Conservation (phyloP, 2,888 invertebrate genomes). For the Dione vanillae region DNA sequence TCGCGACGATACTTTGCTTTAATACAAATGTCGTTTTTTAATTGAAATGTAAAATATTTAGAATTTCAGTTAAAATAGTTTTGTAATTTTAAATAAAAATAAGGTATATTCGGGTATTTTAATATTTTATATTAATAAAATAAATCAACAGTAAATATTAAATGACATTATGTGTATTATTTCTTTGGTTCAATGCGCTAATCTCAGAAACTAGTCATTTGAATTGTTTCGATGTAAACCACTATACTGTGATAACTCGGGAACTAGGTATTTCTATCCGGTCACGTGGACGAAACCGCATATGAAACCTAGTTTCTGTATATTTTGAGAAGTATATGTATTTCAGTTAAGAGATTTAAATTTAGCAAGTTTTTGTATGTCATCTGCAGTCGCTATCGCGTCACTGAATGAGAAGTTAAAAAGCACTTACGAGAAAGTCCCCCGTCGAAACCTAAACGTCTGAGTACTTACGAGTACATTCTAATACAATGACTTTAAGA, state of each 20-base stretch:
- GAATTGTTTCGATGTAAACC: no score
- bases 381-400: conserved; percentile 10
- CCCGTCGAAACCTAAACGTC: conserved; percentile 16
- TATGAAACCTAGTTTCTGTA: background rate
- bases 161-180: no score
- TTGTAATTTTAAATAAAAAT: background rate
- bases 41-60: background rate
- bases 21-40: background rate
- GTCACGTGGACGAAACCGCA: no score
- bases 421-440: conserved; percentile 14
- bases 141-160: no score
- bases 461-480: conserved; percentile 18
- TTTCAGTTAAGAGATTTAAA: background rate
- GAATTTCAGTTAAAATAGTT: background rate
- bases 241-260: no score
- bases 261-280: no score
- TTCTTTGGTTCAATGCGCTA: no score
- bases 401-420: conserved; percentile 18
- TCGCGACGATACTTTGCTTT: background rate
- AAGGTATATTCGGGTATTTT: background rate
- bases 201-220: no score
- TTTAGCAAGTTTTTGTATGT: background rate
- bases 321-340: background rate
- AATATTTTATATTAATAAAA: background rate
- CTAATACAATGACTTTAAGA: conserved; percentile 24